These are phyloP conservation scores for Cerceris ruficornis DNA, from an alignment of 2,888 invertebrate species.

Conservation along the genomic window DNA sequence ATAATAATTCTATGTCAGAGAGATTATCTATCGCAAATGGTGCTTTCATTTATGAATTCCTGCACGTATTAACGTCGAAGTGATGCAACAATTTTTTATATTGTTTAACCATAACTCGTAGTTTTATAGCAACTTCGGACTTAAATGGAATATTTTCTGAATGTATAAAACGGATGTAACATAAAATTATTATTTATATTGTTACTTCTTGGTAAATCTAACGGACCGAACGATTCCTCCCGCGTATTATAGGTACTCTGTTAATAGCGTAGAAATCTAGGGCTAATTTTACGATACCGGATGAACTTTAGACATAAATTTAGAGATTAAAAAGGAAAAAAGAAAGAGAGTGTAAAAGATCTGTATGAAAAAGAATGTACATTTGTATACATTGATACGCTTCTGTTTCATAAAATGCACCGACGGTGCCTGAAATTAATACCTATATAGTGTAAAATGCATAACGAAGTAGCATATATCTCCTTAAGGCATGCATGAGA, in stretches of 20 bases:
- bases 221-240: conserved; percentile 17
- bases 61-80: conserved; percentile 30
- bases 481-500: conserved; percentile 17
- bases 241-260: conserved; percentile 20
- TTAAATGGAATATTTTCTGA: conserved; percentile 46
- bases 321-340: neutral
- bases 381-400: conserved; percentile 44
- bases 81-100: conserved; percentile 45
- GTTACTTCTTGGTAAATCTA: conserved; percentile 31
- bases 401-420: conserved; percentile 51
- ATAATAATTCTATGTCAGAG: conserved; percentile 13
- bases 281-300: conserved; percentile 17
- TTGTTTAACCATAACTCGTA: conserved; percentile 28
- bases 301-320: conserved; percentile 25
- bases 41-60: conserved; percentile 46
- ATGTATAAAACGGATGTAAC: conserved; percentile 21
- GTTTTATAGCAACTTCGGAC: conserved; percentile 27
- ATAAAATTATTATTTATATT: conserved; percentile 37
- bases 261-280: conserved; percentile 40
- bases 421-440: conserved; percentile 47
- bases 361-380: conserved; percentile 28
- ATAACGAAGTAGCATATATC: conserved; percentile 26
- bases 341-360: conserved; percentile 20
- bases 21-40: conserved; percentile 27
- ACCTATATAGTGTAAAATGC: conserved; percentile 25